phyloP scores from a whole-genome alignment of 2,888 invertebrate genomes.

The Torymus texanus region DNA sequence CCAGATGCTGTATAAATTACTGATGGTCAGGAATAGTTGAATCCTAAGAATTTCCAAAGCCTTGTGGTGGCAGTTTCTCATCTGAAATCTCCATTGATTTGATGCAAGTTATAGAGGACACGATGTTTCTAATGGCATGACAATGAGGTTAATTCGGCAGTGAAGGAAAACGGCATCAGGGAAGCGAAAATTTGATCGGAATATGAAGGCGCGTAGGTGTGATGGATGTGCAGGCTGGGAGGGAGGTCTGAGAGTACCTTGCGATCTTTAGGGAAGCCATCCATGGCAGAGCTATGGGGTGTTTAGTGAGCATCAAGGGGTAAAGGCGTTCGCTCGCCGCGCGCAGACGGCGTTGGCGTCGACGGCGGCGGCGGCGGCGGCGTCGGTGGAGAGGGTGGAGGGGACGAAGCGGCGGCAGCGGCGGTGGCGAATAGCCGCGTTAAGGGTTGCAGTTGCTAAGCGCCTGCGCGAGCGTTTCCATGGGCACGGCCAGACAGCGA shows the following conservation, averaged over 20 bases:
- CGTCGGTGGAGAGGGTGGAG: conserved; percentile 1
- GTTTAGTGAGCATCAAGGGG: conserved; percentile 74
- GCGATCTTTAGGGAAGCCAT: conserved; percentile 34
- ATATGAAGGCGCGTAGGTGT: too few relatives aligned
- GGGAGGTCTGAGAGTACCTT: neutral
- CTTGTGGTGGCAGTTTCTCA: too few relatives aligned
- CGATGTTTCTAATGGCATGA: too few relatives aligned
- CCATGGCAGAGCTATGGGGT: conserved; percentile 66
- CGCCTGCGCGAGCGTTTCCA: conserved; percentile 72
- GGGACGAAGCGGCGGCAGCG: conserved; percentile 33
- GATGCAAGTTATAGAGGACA: too few relatives aligned
- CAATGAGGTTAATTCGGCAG: too few relatives aligned
- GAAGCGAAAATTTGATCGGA: too few relatives aligned
- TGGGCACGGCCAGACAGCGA: conserved; percentile 64
- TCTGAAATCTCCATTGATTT: too few relatives aligned
- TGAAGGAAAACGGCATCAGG: too few relatives aligned
- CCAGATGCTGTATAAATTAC: too few relatives aligned
- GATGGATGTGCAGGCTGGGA: too few relatives aligned
- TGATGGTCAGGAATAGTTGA: too few relatives aligned
- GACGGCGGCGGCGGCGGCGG: conserved; percentile 60
- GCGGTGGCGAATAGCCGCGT: conserved; percentile 67
- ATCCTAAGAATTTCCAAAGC: too few relatives aligned
- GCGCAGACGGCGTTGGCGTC: neutral
- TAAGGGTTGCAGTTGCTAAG: conserved; percentile 62
- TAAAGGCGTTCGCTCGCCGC: conserved; percentile 60